Base-by-base conservation (phyloP, 2,113 vertebrate species). In the Poeciliopsis retropinna region DNA sequence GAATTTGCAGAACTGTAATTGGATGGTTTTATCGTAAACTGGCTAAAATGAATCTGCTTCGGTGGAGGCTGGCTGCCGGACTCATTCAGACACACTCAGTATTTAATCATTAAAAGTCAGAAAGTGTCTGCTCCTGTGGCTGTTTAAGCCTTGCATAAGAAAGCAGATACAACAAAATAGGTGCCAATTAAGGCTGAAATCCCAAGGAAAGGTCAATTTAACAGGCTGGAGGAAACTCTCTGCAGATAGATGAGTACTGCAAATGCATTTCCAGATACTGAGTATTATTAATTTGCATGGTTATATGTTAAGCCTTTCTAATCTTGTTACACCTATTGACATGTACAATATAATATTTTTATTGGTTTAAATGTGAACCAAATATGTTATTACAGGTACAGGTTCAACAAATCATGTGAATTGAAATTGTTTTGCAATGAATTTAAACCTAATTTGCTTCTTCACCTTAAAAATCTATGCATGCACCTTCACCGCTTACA, bases 151-250 rank as follows among this genome's bases (percentile, higher is more conserved):
- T 64, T 64, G 76, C 65, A 47, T 27, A 57, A 47, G 62, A 51
- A 73, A 64, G 61, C 70, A 86, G 78, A 78, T 15, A 34, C 54
- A 27, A 65, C 65, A 63, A 51, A 64, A 86, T 70, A 83, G 68
- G 72, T 67, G 79, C 84, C 85, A 90, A 86, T 90, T 90, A 88
- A 81, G 63, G 80, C 71, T 61, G 82, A 83, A 87, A 92, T 86
- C 68, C 85, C 84, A 72, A 86, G 19, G 22, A 85, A 89, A 90
- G 90, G 91, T 92, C 87, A 90, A 89, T 84, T 86, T 82, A 76
- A 78, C 44, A n/a, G 29, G 61, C 57, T 57, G 3, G 60, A 57
- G 39, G 39, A 80, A 75, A 19, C 70, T 82, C 68, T 66, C 79
- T 65, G 75, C 79, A 71, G 61, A 60, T 44, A 67, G 73, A 70